These are phyloP conservation scores for Rhynchophorus ferrugineus DNA, from an alignment of 1,140 invertebrate genomes.

Conservation along the genomic window DNA sequence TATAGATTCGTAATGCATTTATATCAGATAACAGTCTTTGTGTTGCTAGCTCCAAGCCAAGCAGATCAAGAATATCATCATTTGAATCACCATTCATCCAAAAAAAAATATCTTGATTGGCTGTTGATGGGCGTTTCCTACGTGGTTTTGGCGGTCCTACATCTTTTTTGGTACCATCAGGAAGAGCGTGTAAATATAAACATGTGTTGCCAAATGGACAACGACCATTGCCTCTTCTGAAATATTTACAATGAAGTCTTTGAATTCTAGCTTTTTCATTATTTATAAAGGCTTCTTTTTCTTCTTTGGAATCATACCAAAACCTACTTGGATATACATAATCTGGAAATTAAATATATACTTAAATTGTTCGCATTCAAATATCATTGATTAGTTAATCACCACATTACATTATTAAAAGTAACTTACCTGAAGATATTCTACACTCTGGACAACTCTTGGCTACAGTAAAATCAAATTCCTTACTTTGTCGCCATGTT, in stretches of 20 bases:
- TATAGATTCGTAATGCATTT: too few species aligned
- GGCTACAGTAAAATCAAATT: slow-evolving; percentile 54
- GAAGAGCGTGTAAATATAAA: slow-evolving; percentile 76
- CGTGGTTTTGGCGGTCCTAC: slow-evolving; percentile 57
- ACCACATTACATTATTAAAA: background rate
- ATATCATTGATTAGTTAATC: background rate
- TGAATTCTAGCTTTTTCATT: slow-evolving; percentile 60
- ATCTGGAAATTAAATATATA: slow-evolving; percentile 48
- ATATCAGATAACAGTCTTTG: too few species aligned
- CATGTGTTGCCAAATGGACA: slow-evolving; percentile 89
- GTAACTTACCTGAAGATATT: slow-evolving; percentile 46
- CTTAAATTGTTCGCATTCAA: background rate
- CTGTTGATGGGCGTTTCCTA: slow-evolving; percentile 33
- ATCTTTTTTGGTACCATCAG: slow-evolving; percentile 68
- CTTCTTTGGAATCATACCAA: slow-evolving; percentile 77
- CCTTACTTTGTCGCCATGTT: slow-evolving; percentile 73
- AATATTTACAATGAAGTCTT: slow-evolving; percentile 81
- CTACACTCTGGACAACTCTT: slow-evolving; percentile 80
- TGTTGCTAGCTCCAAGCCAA: too few species aligned
- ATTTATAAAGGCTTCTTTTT: slow-evolving; percentile 79
- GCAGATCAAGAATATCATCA: too few species aligned
- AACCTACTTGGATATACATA: slow-evolving; percentile 82
- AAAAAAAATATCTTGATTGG: too few species aligned
- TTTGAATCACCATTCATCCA: too few species aligned
- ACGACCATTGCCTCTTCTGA: slow-evolving; percentile 65